Evolutionary conservation across 2,797 vertebrate species (phyloP).

Genomic region (Euphonia xanthogaster): DNA sequence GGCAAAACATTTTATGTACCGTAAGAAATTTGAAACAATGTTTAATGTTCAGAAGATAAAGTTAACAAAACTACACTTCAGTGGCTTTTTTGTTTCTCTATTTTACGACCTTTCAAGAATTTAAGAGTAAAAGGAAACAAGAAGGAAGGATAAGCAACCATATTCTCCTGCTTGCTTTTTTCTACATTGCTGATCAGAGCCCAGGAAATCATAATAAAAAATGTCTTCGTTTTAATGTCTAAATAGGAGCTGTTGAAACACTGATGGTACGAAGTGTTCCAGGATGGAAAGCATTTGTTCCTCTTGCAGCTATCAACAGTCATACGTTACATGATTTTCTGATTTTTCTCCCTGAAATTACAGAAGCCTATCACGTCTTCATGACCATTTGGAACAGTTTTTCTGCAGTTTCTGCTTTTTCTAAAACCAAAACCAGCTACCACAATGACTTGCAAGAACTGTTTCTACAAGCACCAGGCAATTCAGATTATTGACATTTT

Average conservation of each 20-base stretch:
- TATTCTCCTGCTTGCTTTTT: conserved; percentile 40
- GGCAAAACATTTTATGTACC: conserved; percentile 81
- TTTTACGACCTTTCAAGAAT: conserved; percentile 66
- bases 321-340: conserved; percentile 53
- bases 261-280: conserved; percentile 65
- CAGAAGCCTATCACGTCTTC: background rate
- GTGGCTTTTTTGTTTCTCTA: conserved; percentile 75
- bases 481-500: background rate
- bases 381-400: background rate
- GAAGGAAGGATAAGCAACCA: conserved; percentile 55
- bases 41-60: conserved; percentile 83
- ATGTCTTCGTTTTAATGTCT: conserved; percentile 61
- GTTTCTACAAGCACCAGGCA: background rate
- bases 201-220: conserved; percentile 69
- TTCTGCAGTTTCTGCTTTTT: conserved; percentile 12
- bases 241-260: conserved; percentile 72
- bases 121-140: conserved; percentile 69
- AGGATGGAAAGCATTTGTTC: conserved; percentile 74
- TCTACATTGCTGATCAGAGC: conserved; percentile 60
- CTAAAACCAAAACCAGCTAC: background rate
- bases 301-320: conserved; percentile 70
- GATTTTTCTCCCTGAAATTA: conserved; percentile 45
- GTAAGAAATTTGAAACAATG: conserved; percentile 87
- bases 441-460: background rate
- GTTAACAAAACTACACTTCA: conserved; percentile 73